Evolutionary conservation across 2,888 invertebrate genomes (phyloP).

Genomic region (Koerneria pararmatus): DNA sequence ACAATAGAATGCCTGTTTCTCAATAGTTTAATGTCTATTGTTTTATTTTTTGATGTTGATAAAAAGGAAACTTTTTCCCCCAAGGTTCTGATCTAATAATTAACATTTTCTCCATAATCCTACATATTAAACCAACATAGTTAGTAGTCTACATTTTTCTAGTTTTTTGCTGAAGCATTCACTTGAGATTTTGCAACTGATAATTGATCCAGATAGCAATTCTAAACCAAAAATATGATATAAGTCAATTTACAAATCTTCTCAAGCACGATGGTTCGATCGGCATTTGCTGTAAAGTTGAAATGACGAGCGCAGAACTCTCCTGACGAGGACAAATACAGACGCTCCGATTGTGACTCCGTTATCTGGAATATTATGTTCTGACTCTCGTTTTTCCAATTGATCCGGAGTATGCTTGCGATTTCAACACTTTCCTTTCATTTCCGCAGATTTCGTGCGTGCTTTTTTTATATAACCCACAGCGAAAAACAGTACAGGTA

Average conservation of each 20-base stretch:
- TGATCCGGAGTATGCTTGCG: too few species aligned
- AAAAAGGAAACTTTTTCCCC: too few species aligned
- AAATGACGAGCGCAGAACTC: slow-evolving; percentile 43
- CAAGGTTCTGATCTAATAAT: not conserved
- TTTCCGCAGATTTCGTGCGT: too few species aligned
- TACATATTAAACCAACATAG: not conserved
- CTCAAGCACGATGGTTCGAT: slow-evolving; percentile 33
- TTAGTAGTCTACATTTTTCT: not conserved
- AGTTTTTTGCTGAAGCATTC: not conserved
- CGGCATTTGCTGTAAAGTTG: slow-evolving; percentile 37
- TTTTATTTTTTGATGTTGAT: too few species aligned
- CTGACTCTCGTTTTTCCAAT: too few species aligned
- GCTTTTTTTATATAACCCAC: too few species aligned
- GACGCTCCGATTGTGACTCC: slow-evolving; percentile 30
- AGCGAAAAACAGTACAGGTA: too few species aligned
- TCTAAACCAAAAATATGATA: not conserved
- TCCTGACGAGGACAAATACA: slow-evolving; percentile 38
- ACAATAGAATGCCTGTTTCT: too few species aligned
- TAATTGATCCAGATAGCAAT: too few species aligned
- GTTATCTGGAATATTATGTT: slow-evolving; percentile 24
- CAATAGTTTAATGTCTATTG: too few species aligned
- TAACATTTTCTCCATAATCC: not conserved
- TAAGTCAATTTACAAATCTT: slow-evolving; percentile 27
- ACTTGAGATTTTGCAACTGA: not conserved
- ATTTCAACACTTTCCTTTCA: too few species aligned